Percentiles rank a stretch among this genome's conserved stretches.
Evolutionary conservation across 1,140 invertebrate genomes (phyloP).

Genomic region (Cyrtorhinus lividipennis): DNA sequence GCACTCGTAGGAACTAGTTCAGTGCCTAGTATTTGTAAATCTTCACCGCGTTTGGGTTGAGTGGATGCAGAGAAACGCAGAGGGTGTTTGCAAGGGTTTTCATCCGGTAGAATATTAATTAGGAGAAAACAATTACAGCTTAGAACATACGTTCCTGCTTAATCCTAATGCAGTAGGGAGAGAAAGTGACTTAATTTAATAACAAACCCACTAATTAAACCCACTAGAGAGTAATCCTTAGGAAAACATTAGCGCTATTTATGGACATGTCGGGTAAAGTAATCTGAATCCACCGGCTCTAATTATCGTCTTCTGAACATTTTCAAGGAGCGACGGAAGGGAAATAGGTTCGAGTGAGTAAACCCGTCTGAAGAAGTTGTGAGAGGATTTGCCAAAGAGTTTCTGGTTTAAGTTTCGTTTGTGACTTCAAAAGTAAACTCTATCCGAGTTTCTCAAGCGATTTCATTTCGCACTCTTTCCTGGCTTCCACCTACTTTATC

Average conservation of each 20-base stretch:
- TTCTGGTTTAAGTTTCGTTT: not conserved
- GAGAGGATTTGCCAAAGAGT: not conserved
- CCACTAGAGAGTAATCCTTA: slow-evolving; percentile 2
- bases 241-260: slow-evolving; percentile 6
- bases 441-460: too few relatives aligned
- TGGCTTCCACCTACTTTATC: too few relatives aligned
- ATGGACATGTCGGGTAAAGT: slow-evolving; percentile 6
- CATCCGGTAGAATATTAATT: slow-evolving; percentile 4
- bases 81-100: not conserved
- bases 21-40: too few relatives aligned
- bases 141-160: slow-evolving; percentile 6
- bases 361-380: not conserved
- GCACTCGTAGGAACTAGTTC: too few relatives aligned
- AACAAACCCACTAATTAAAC: slow-evolving; percentile 10
- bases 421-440: too few relatives aligned
- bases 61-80: not conserved
- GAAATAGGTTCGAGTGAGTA: not conserved
- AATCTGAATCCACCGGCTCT: slow-evolving; percentile 1
- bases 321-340: not conserved
- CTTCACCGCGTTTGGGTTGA: not conserved
- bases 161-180: slow-evolving; percentile 9
- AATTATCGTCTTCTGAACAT: slow-evolving; percentile 1
- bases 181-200: slow-evolving; percentile 5
- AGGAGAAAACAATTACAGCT: slow-evolving; percentile 9
- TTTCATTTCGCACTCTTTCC: too few relatives aligned